phyloP scores from a whole-genome alignment of 2,888 invertebrate species.

The Limnephilus marmoratus region DNA sequence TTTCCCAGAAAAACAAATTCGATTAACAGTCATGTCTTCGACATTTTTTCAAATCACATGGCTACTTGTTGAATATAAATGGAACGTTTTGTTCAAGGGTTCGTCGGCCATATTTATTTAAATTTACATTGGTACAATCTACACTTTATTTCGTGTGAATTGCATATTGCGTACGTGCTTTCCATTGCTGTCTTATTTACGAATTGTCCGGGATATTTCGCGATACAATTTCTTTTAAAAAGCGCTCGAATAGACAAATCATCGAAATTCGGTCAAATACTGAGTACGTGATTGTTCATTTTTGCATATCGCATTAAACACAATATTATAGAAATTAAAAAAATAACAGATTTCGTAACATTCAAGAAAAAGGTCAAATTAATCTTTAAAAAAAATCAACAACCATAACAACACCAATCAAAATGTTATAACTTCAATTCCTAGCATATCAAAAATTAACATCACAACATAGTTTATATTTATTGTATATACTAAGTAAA shows the following conservation, averaged over 20 bases:
- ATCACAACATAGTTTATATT: too few relatives aligned
- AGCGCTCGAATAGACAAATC: not conserved
- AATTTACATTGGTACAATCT: not conserved
- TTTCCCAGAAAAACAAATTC: not conserved
- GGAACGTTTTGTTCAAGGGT: not conserved
- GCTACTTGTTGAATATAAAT: not conserved
- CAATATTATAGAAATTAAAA: too few relatives aligned
- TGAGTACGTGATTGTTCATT: too few relatives aligned
- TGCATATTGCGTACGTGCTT: not conserved
- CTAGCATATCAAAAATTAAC: too few relatives aligned
- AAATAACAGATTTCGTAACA: too few relatives aligned
- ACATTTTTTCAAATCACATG: not conserved
- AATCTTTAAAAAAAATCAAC: too few relatives aligned
- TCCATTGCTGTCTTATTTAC: too few relatives aligned
- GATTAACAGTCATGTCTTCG: not conserved
- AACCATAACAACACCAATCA: too few relatives aligned
- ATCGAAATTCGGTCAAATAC: not conserved
- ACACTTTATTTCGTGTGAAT: not conserved
- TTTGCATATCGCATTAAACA: too few relatives aligned
- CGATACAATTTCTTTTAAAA: not conserved
- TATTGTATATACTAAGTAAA: too few relatives aligned
- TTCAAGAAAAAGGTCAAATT: too few relatives aligned
- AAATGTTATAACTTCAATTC: too few relatives aligned
- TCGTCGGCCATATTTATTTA: not conserved
- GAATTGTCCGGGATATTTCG: not conserved